Evolutionary conservation across 2,797 vertebrate species (phyloP).

Genomic region (Pseudopleuronectes americanus): DNA sequence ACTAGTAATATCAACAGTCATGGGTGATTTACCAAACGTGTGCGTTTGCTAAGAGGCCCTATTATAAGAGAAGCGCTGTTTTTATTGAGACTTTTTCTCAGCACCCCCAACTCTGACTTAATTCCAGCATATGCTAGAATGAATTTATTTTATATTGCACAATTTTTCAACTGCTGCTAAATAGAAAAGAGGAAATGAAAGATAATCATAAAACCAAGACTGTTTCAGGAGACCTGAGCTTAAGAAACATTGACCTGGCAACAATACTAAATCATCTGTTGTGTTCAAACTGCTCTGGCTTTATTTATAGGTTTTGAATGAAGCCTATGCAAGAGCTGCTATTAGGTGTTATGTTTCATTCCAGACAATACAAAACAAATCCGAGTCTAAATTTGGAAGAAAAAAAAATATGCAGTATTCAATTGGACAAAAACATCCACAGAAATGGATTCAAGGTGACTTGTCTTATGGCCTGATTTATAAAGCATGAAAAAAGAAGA

Average conservation of each 20-base stretch:
- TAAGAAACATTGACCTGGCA: not conserved
- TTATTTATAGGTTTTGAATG: not conserved
- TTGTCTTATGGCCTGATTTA: slow-evolving; percentile 21
- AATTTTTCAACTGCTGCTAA: not conserved
- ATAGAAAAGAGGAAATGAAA: slow-evolving; percentile 4
- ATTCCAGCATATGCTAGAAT: too few relatives aligned
- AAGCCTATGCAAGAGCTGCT: not conserved
- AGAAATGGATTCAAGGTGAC: slow-evolving; percentile 15
- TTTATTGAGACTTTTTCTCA: too few relatives aligned
- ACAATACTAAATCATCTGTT: not conserved
- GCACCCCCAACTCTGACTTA: too few relatives aligned
- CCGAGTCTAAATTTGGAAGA: not conserved
- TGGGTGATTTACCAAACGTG: too few relatives aligned
- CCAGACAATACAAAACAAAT: not conserved
- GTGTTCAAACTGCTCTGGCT: not conserved
- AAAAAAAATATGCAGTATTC: slow-evolving; percentile 12
- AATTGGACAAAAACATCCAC: slow-evolving; percentile 12
- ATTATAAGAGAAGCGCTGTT: too few relatives aligned
- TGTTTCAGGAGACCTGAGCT: slow-evolving; percentile 11
- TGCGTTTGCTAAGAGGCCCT: too few relatives aligned
- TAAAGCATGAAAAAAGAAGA: slow-evolving; percentile 41
- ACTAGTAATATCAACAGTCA: too few relatives aligned
- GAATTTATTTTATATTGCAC: not conserved
- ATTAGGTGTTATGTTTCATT: not conserved
- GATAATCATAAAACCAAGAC: slow-evolving; percentile 34